phyloP scores from a whole-genome alignment of 2,797 vertebrate genomes.

The Buceros bicornis region DNA sequence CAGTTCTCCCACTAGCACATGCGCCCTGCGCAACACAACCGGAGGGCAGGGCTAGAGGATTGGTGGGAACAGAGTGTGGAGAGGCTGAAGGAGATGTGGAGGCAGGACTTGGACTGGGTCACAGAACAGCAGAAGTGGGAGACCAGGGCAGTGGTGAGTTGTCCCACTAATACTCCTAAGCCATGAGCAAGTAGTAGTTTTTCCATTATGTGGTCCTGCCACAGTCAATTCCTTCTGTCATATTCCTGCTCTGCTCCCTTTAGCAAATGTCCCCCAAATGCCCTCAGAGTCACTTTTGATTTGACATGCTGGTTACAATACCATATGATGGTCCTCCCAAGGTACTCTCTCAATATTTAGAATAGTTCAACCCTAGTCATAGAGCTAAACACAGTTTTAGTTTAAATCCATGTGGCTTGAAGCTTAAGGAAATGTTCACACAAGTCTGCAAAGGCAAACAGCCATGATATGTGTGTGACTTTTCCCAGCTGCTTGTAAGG shows the following conservation, averaged over 20 bases:
- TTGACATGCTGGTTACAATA: background rate
- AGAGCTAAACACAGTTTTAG: background rate
- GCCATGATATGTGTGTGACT: background rate
- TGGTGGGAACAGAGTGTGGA: background rate
- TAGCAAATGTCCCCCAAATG: background rate
- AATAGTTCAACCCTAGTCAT: background rate
- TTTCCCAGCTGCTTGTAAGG: background rate
- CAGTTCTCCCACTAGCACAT: background rate
- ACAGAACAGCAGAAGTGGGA: background rate
- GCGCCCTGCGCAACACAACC: background rate
- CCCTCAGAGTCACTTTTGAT: background rate
- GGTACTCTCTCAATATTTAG: background rate
- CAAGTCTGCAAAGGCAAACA: background rate
- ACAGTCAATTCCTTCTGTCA: background rate
- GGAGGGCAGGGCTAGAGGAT: background rate
- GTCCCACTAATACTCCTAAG: background rate
- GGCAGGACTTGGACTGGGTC: background rate
- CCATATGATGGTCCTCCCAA: background rate
- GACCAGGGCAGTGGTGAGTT: background rate
- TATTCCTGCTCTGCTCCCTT: background rate
- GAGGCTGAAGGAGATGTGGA: background rate
- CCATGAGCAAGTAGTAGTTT: background rate
- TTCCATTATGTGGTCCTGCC: accelerated
- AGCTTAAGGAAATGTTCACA: background rate
- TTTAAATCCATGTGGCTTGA: background rate